A percentile compares a stretch with the other conserved stretches of the same genome.
These are phyloP conservation scores for Dendrolimus kikuchii DNA, from an alignment of 1,140 invertebrate genomes.

Conservation along the genomic window DNA sequence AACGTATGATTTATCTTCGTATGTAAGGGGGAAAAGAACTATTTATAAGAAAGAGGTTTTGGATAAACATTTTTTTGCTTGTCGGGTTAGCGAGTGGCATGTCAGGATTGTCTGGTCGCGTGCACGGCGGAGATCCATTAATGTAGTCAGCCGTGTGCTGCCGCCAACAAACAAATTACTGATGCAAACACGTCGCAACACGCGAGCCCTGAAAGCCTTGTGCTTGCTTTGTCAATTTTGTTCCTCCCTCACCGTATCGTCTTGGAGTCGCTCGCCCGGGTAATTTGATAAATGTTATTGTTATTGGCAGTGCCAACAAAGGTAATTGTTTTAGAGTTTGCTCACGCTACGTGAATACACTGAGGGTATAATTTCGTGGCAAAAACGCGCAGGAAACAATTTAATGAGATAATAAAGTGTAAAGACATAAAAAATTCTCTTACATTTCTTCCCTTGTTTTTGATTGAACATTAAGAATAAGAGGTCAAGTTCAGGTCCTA, in stretches of 20 bases:
- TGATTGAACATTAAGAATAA: too few species aligned
- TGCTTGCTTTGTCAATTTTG: slow-evolving; percentile 65
- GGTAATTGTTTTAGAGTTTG: slow-evolving; percentile 46
- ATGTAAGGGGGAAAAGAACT: background rate
- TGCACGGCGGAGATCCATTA: slow-evolving; percentile 55
- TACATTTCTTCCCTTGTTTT: too few species aligned
- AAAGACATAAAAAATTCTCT: too few species aligned
- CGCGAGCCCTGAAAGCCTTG: slow-evolving; percentile 64
- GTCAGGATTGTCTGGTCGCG: slow-evolving; percentile 35
- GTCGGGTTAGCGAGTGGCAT: slow-evolving; percentile 21
- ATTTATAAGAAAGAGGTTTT: background rate
- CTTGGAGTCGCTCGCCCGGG: slow-evolving; percentile 30
- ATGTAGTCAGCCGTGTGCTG: slow-evolving; percentile 54
- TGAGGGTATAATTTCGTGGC: slow-evolving; percentile 10
- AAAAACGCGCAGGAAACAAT: background rate
- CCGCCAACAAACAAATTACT: slow-evolving; percentile 68
- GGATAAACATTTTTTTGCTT: background rate
- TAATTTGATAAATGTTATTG: slow-evolving; percentile 67
- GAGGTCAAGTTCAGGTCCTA: too few species aligned
- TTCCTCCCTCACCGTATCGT: slow-evolving; percentile 30
- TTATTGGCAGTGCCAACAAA: slow-evolving; percentile 53
- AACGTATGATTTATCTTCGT: too few species aligned
- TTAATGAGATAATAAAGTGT: background rate
- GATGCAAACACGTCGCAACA: slow-evolving; percentile 66
- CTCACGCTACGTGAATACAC: slow-evolving; percentile 26